Conservation (phyloP, 2,113 vertebrate species). For the Condylura cristata region DNA sequence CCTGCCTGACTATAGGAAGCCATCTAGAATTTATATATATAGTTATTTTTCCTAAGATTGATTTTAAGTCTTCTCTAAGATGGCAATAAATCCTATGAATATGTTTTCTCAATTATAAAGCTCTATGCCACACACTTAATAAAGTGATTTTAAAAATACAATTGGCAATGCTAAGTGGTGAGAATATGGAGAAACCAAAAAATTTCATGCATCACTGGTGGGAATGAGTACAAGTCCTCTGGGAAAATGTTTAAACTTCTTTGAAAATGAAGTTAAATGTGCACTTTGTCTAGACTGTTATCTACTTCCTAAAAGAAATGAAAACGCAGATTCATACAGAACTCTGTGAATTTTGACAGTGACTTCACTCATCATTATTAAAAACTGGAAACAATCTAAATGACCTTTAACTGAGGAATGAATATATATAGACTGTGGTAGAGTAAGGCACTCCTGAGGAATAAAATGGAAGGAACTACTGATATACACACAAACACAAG, state of each 20-base stretch:
- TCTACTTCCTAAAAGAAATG: not conserved
- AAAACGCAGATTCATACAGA: conserved; percentile 23
- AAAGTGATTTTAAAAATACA: not conserved
- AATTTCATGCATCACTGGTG: not conserved
- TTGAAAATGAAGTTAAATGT: not conserved
- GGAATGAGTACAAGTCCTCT: not conserved
- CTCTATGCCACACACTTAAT: not conserved
- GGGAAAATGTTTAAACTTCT: not conserved
- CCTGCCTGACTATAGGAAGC: not conserved
- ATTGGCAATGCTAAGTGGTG: not conserved
- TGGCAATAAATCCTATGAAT: not conserved
- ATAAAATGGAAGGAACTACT: not conserved
- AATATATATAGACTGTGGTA: not conserved
- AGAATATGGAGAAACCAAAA: not conserved
- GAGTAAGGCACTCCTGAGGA: conserved; percentile 15
- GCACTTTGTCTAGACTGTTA: not conserved
- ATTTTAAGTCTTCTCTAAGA: conserved; percentile 45
- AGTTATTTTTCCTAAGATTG: not conserved
- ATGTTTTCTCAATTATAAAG: conserved; percentile 25
- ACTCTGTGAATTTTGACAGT: not conserved
- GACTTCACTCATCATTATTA: not conserved
- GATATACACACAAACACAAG: not conserved
- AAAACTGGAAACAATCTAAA: conserved; percentile 24
- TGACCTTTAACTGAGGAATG: conserved; percentile 33
- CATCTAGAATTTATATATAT: not conserved